A percentile compares a stretch with the other conserved stretches of the same genome.
Evolutionary conservation across 2,888 invertebrate genomes (phyloP).

Genomic region (Gryllus longicercus): DNA sequence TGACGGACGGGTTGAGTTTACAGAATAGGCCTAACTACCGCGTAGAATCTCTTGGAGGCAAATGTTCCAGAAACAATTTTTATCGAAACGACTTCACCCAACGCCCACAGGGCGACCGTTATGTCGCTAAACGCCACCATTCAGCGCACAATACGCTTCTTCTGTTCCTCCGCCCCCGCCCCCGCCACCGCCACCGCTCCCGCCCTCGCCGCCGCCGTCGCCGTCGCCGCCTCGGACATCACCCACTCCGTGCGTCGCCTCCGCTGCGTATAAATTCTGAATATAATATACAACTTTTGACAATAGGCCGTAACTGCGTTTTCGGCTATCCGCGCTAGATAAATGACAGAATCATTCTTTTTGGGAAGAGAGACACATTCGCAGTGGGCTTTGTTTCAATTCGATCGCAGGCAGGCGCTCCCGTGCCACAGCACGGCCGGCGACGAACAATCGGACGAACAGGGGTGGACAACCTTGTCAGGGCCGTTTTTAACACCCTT

Average conservation of each 20-base stretch:
- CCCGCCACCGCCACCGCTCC: not conserved
- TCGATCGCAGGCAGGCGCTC: not conserved
- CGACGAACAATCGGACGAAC: not conserved
- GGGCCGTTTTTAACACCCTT: no score
- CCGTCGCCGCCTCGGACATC: not conserved
- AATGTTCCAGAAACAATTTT: no score
- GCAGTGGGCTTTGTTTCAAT: not conserved
- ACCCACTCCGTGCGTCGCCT: not conserved
- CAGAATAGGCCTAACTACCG: no score
- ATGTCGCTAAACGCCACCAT: no score
- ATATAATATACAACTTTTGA: not conserved
- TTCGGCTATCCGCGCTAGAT: not conserved
- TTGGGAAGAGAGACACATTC: not conserved
- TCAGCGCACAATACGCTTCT: no score
- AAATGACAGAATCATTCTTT: constrained; percentile 17
- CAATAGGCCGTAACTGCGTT: not conserved
- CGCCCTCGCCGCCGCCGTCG: no score
- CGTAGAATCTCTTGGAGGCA: no score
- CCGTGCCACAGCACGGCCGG: not conserved
- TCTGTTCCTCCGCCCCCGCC: no score
- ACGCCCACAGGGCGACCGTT: no score
- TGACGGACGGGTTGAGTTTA: no score
- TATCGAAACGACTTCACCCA: no score
- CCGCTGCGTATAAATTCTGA: not conserved
- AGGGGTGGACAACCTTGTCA: not conserved